phyloP scores from a whole-genome alignment of 2,113 vertebrate species.

The Barnardius zonarius region DNA sequence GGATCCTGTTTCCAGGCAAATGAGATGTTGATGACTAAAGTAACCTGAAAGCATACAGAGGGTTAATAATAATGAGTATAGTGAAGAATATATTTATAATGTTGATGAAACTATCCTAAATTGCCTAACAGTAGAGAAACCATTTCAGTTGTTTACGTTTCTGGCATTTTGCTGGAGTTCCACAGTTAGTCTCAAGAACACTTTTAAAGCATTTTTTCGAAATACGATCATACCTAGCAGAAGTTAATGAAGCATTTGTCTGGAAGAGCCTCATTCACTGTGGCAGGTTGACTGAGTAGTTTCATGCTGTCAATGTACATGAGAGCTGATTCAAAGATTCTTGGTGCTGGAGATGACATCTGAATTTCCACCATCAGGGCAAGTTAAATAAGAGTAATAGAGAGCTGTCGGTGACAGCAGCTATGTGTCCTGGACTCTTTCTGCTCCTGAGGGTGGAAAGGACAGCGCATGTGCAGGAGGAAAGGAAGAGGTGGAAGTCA shows the following conservation, averaged over 20 bases:
- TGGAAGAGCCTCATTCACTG: neutral
- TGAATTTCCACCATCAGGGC: neutral
- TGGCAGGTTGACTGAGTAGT: neutral
- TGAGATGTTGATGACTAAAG: neutral
- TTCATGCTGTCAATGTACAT: neutral
- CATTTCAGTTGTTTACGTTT: neutral
- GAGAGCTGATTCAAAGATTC: neutral
- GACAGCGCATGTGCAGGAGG: accelerated
- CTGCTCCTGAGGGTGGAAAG: neutral
- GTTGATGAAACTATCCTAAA: neutral
- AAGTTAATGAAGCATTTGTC: neutral
- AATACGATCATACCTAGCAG: neutral
- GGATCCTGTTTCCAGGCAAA: neutral
- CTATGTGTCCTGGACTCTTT: neutral
- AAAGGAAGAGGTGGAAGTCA: neutral
- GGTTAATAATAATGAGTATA: neutral
- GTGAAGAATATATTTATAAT: neutral
- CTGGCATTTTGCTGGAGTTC: neutral
- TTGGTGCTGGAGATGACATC: neutral
- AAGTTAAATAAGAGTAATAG: neutral
- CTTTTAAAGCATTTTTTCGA: neutral
- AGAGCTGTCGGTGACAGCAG: neutral
- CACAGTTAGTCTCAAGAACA: neutral
- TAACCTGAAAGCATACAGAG: neutral
- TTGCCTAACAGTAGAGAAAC: neutral